These are phyloP conservation scores for Pogonomyrmex californicus DNA, from an alignment of 1,140 invertebrate species.

Conservation along the genomic window DNA sequence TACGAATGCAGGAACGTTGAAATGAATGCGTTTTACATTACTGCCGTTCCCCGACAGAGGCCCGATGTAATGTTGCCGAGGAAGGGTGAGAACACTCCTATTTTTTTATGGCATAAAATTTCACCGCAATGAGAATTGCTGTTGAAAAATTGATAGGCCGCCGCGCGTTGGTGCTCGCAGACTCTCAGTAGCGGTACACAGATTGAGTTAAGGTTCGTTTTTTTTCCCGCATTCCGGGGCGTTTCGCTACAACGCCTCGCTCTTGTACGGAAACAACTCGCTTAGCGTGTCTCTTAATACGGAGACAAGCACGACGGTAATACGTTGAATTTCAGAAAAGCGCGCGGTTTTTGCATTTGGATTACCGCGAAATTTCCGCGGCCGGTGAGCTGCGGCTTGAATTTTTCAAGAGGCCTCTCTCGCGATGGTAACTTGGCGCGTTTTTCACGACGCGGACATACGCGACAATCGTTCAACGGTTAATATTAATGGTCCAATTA, in stretches of 20 bases:
- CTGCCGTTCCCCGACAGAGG: constrained; percentile 59
- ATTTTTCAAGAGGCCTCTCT: constrained; percentile 56
- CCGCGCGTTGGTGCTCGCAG: constrained; percentile 60
- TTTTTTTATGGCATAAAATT: constrained; percentile 79
- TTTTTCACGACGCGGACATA: constrained; percentile 53
- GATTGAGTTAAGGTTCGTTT: constrained; percentile 77
- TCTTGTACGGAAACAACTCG: constrained; percentile 77
- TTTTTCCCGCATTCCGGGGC: constrained; percentile 62
- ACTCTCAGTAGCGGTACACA: constrained; percentile 61
- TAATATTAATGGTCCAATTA: constrained; percentile 60
- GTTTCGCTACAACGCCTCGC: constrained; percentile 69
- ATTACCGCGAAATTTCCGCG: constrained; percentile 47
- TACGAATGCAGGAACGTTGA: constrained; percentile 77
- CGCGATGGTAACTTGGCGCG: constrained; percentile 50
- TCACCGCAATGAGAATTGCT: constrained; percentile 80
- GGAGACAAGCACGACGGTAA: constrained; percentile 52
- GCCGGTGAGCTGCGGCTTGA: constrained; percentile 29
- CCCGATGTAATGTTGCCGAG: constrained; percentile 66
- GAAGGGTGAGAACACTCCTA: constrained; percentile 66
- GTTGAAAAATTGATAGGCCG: constrained; percentile 79
- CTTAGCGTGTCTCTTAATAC: constrained; percentile 75
- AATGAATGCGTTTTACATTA: constrained; percentile 80
- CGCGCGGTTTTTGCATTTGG: constrained; percentile 67
- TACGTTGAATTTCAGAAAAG: constrained; percentile 71
- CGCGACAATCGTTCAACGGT: constrained; percentile 61